phyloP scores from a whole-genome alignment of 2,113 vertebrate species.

The Tenebrosternarchus preto region DNA sequence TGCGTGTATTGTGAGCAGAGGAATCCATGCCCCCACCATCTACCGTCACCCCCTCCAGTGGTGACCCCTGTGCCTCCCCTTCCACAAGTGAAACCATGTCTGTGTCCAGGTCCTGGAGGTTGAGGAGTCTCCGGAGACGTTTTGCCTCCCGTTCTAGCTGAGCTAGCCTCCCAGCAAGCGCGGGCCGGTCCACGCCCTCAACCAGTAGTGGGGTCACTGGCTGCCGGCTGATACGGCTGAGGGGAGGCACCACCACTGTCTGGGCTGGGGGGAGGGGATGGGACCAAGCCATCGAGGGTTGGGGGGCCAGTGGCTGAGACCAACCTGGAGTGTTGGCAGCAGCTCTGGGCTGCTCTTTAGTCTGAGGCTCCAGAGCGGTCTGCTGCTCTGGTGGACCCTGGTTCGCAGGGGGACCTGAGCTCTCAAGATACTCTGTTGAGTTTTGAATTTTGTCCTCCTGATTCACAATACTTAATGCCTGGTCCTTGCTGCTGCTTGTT shows the following conservation, averaged over 20 bases:
- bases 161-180: constrained; percentile 58
- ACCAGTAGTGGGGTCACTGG: constrained; percentile 26
- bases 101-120: constrained; percentile 59
- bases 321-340: not conserved
- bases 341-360: constrained; percentile 44
- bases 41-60: constrained; percentile 55
- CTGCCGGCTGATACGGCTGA: constrained; percentile 56
- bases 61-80: constrained; percentile 61
- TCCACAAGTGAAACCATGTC: constrained; percentile 51
- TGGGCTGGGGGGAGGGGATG: constrained; percentile 53
- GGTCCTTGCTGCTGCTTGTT: constrained; percentile 9
- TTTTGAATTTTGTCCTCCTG: constrained; percentile 30
- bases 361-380: constrained; percentile 3
- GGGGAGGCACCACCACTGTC: constrained; percentile 61
- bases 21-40: constrained; percentile 46
- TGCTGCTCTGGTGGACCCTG: constrained; percentile 25
- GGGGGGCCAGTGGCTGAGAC: constrained; percentile 20
- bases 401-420: not conserved
- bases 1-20: constrained; percentile 3
- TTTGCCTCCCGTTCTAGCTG: constrained; percentile 66
- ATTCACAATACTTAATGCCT: not conserved
- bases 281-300: constrained; percentile 42
- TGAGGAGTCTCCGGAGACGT: constrained; percentile 61
- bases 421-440: constrained; percentile 1
- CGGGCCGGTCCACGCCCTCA: constrained; percentile 48